phyloP scores from a whole-genome alignment of 1,140 invertebrate species.

The Neodiprion lecontei region DNA sequence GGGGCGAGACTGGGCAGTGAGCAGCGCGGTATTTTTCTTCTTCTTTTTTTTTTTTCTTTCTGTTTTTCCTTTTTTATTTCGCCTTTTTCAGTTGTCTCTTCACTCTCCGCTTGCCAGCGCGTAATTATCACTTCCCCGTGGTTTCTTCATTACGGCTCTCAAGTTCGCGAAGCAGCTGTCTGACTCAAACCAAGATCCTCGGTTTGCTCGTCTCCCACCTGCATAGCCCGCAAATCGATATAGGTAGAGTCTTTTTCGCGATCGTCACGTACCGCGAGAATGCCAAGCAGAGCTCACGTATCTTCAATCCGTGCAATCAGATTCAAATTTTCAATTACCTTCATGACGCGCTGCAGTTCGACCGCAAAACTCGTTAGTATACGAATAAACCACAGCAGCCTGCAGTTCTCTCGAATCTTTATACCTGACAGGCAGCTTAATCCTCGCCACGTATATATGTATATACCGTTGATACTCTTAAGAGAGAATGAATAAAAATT shows the following conservation, averaged over 20 bases:
- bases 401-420: too few relatives aligned
- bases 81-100: neutral
- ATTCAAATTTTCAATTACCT: neutral
- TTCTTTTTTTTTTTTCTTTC: neutral
- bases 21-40: neutral
- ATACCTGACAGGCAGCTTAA: too few relatives aligned
- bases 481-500: too few relatives aligned
- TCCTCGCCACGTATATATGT: too few relatives aligned
- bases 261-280: neutral
- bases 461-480: too few relatives aligned
- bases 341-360: neutral
- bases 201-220: neutral
- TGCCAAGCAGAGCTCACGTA: neutral
- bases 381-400: too few relatives aligned
- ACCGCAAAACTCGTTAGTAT: too few relatives aligned
- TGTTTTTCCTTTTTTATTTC: neutral
- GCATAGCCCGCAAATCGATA: neutral
- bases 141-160: constrained; percentile 2
- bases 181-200: neutral
- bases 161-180: neutral
- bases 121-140: constrained; percentile 12
- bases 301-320: neutral
- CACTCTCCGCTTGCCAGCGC: neutral
- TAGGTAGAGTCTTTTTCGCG: neutral
- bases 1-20: neutral